Evolutionary conservation across 2,113 vertebrate species (phyloP).

Genomic region (Plectropomus leopardus): DNA sequence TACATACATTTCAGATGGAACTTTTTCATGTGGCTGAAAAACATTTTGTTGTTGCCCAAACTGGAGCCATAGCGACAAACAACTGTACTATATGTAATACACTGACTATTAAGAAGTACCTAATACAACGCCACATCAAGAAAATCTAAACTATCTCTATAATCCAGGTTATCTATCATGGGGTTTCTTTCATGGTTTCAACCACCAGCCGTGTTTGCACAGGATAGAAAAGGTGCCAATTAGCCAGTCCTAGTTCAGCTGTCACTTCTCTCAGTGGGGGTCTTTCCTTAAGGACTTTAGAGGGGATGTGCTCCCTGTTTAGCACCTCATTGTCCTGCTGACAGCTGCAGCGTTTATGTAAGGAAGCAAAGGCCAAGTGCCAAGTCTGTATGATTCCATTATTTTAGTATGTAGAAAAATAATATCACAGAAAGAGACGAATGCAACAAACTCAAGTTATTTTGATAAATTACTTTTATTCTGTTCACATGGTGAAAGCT

Average conservation of each 20-base stretch:
- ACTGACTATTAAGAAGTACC: too few species aligned
- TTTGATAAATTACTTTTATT: slow-evolving; percentile 71
- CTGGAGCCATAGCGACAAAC: too few species aligned
- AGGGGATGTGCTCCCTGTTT: slow-evolving; percentile 70
- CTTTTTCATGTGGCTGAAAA: too few species aligned
- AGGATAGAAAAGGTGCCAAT: slow-evolving; percentile 56
- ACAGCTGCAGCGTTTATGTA: slow-evolving; percentile 62
- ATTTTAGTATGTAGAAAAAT: not conserved
- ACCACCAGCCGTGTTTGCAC: slow-evolving; percentile 61
- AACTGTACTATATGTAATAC: too few species aligned
- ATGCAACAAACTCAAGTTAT: not conserved
- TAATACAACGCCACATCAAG: too few species aligned
- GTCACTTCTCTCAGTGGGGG: slow-evolving; percentile 69
- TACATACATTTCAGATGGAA: too few species aligned
- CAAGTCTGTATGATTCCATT: not conserved
- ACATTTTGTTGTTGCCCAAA: too few species aligned
- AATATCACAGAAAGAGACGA: not conserved
- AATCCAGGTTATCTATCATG: not conserved
- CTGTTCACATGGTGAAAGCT: slow-evolving; percentile 38
- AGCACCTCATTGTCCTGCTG: slow-evolving; percentile 66
- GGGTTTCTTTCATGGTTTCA: not conserved
- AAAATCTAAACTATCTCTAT: too few species aligned
- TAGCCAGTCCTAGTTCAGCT: slow-evolving; percentile 63
- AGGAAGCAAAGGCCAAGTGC: slow-evolving; percentile 46
- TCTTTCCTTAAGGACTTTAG: slow-evolving; percentile 78